Percentiles rank a stretch among this genome's conserved stretches.
These are phyloP conservation scores for Lasiurus borealis DNA, from an alignment of 2,113 vertebrate species.

Conservation along the genomic window DNA sequence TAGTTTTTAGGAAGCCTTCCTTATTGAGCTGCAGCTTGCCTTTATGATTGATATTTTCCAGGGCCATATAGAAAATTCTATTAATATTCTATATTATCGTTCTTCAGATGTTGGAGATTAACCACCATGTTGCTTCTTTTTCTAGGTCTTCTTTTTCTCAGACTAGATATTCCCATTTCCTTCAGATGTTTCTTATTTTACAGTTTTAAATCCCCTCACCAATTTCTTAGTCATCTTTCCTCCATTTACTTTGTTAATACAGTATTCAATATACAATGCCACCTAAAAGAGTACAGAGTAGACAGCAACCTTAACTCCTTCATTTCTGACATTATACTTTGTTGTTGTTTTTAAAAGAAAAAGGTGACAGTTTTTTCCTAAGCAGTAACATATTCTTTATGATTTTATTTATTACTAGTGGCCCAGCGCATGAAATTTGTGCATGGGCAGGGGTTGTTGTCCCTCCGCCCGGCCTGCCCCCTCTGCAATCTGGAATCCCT, in stretches of 20 bases:
- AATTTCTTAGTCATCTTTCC: neutral
- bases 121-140: neutral
- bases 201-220: neutral
- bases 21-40: neutral
- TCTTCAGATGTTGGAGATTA: neutral
- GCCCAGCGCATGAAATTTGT: no score
- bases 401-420: no score
- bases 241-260: neutral
- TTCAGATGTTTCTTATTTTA: slow-evolving; percentile 20
- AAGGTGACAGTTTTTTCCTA: neutral
- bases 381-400: no score
- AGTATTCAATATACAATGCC: neutral
- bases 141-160: neutral
- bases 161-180: neutral
- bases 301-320: neutral
- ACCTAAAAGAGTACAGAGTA: neutral
- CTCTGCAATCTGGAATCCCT: no score
- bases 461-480: no score
- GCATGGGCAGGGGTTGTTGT: no score
- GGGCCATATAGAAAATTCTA: neutral
- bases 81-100: neutral
- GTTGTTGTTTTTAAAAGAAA: neutral
- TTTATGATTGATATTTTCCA: neutral
- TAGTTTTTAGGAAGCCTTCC: neutral
- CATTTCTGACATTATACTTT: neutral